A percentile compares a stretch with the other conserved stretches of the same genome.
phyloP scores from a whole-genome alignment of 1,140 invertebrate species.

The Drosophila chauvacae region DNA sequence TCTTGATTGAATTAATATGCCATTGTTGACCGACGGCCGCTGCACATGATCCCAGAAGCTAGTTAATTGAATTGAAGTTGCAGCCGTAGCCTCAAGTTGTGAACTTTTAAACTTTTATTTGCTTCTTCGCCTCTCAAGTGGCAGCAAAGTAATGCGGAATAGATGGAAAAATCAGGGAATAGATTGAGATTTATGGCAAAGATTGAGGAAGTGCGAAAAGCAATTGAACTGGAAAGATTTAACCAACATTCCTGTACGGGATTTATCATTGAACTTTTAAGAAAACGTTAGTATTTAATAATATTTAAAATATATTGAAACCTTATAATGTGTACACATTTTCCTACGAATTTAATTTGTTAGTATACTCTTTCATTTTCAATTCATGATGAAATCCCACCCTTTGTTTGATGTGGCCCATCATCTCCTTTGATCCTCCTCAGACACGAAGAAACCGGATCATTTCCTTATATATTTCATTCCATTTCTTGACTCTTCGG shows the following conservation, averaged over 20 bases:
- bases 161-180: conserved; percentile 23
- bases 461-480: conserved; percentile 29
- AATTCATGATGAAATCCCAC: conserved; percentile 60
- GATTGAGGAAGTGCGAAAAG: not conserved
- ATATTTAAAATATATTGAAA: not conserved
- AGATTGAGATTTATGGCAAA: conserved; percentile 22
- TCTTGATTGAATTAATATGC: conserved; percentile 80
- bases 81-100: conserved; percentile 41
- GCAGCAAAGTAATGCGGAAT: conserved; percentile 11
- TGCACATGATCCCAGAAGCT: conserved; percentile 37
- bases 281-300: not conserved
- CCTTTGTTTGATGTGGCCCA: conserved; percentile 32
- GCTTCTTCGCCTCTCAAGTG: conserved; percentile 19
- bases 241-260: not conserved
- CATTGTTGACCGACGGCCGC: conserved; percentile 61
- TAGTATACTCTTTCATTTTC: conserved; percentile 30
- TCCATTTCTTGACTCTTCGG: conserved; percentile 37
- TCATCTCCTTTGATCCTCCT: conserved; percentile 43
- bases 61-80: conserved; percentile 76
- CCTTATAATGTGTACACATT: no score
- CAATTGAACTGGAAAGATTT: not conserved
- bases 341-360: no score
- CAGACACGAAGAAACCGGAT: conserved; percentile 46
- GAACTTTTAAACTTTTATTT: conserved; percentile 73
- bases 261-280: not conserved